A percentile compares a stretch with the other conserved stretches of the same genome.
Evolutionary conservation across 2,888 invertebrate species (phyloP).

Genomic region (Luffia ferchaultella): DNA sequence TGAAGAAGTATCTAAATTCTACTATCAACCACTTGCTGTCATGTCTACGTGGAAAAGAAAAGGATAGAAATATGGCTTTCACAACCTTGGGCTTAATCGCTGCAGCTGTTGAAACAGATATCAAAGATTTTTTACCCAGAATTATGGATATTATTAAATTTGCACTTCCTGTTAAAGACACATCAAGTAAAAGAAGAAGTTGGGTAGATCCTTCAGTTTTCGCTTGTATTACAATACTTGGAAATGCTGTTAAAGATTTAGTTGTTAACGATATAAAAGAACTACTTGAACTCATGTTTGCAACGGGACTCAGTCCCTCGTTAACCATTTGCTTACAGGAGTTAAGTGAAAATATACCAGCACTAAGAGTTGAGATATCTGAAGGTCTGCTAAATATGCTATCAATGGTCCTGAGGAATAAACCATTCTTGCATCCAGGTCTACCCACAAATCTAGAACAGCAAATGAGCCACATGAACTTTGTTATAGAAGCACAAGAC

Average conservation of each 20-base stretch:
- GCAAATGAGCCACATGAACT: conserved; percentile 50
- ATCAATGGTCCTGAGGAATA: conserved; percentile 89
- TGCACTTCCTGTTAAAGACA: conserved; percentile 80
- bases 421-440: conserved; percentile 82
- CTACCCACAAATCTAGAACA: conserved; percentile 72
- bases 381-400: conserved; percentile 92
- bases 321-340: conserved; percentile 92
- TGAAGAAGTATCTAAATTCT: conserved; percentile 74
- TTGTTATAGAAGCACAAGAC: conserved; percentile 71
- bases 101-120: conserved; percentile 85
- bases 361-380: conserved; percentile 88
- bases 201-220: conserved; percentile 89
- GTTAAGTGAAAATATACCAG: conserved; percentile 86
- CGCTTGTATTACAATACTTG: conserved; percentile 90
- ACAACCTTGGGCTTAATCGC: conserved; percentile 90
- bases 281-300: conserved; percentile 90
- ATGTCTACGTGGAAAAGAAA: conserved; percentile 81
- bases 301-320: conserved; percentile 89
- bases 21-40: conserved; percentile 81
- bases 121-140: conserved; percentile 79
- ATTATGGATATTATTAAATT: conserved; percentile 86
- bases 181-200: conserved; percentile 77
- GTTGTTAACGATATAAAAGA: conserved; percentile 82
- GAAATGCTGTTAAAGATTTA: conserved; percentile 83
- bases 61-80: conserved; percentile 87